A percentile compares a stretch with the other conserved stretches of the same genome.
phyloP scores from a whole-genome alignment of 2,797 vertebrate species.

The Poecilia picta region DNA sequence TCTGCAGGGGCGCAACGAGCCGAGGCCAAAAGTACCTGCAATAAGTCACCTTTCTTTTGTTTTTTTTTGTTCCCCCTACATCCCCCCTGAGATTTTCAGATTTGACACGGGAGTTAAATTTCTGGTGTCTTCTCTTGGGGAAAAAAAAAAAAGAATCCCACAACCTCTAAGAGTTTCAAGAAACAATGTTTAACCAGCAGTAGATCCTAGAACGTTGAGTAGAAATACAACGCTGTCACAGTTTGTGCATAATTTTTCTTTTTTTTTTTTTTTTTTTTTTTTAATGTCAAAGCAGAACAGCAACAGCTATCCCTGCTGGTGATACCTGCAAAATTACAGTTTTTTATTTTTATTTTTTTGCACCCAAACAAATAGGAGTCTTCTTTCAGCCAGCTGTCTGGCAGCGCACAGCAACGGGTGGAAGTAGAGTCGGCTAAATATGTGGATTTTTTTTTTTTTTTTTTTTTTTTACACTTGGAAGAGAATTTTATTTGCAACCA shows the following conservation, averaged over 20 bases:
- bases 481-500: not conserved
- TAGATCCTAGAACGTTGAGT: not conserved
- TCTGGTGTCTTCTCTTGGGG: not conserved
- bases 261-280: not conserved
- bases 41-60: slow-evolving; percentile 2
- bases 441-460: not conserved
- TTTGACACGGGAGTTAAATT: not conserved
- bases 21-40: slow-evolving; percentile 35
- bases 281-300: not conserved
- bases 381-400: not conserved
- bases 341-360: not conserved
- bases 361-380: not conserved
- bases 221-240: not conserved
- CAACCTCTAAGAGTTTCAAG: not conserved
- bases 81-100: not conserved
- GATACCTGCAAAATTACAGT: not conserved
- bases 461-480: not conserved
- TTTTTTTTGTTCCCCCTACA: not conserved
- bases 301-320: not conserved
- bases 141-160: not conserved
- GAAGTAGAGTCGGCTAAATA: not conserved
- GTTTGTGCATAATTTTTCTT: not conserved
- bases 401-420: not conserved
- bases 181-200: not conserved
- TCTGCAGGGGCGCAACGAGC: slow-evolving; percentile 41